Conservation (phyloP, 2,888 invertebrate species). For the Latheticus oryzae region DNA sequence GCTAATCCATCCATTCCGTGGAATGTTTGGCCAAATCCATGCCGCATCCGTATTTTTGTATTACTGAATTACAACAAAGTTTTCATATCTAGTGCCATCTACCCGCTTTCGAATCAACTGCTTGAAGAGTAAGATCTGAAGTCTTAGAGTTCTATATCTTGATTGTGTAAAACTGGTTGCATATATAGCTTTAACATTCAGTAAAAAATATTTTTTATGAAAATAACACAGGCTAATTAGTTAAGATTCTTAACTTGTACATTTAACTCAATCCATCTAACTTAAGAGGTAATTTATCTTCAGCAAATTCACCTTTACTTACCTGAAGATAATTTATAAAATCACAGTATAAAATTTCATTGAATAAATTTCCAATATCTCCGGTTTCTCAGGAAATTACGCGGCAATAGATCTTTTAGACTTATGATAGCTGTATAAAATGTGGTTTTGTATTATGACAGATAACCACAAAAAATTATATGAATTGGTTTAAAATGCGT, state of each 20-base stretch:
- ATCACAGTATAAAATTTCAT: constrained; percentile 18
- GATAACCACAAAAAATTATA: constrained; percentile 20
- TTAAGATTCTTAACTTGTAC: no score
- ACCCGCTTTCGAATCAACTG: not conserved
- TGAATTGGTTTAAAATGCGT: no score
- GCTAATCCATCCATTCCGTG: no score
- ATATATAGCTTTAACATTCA: no score
- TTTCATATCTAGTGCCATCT: constrained; percentile 28
- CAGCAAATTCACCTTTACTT: not conserved
- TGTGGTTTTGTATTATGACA: constrained; percentile 25
- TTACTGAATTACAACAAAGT: no score
- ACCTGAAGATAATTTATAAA: constrained; percentile 6
- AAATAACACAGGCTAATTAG: no score
- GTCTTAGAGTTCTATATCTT: constrained; percentile 26
- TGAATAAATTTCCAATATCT: constrained; percentile 31
- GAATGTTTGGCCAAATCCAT: no score
- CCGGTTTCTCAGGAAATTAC: constrained; percentile 25
- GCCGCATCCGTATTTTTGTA: no score
- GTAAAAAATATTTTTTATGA: constrained; percentile 12
- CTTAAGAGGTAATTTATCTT: constrained; percentile 2
- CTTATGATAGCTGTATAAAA: constrained; percentile 1
- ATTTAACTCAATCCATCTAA: constrained; percentile 13
- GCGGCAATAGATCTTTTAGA: constrained; percentile 21
- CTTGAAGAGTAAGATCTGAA: constrained; percentile 4
- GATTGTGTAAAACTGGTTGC: constrained; percentile 28